A percentile compares a stretch with the other conserved stretches of the same genome.
phyloP scores from a whole-genome alignment of 92 coral and sea anemone genomes.

The Umimayanthus kanabou region DNA sequence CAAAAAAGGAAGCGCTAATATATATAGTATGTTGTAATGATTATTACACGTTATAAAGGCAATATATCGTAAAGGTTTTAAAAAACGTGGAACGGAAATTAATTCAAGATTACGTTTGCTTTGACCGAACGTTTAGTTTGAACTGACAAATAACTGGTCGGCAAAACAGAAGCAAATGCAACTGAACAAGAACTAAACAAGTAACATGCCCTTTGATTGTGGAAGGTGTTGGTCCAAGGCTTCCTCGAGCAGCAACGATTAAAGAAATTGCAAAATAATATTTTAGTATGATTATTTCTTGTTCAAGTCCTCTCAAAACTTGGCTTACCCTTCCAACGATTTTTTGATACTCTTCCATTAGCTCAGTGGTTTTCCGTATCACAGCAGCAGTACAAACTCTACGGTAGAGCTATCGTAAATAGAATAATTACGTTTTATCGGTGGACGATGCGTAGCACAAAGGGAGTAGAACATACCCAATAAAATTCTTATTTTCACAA shows the following conservation, averaged over 20 bases:
- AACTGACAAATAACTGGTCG: not conserved
- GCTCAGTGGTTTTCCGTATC: no score
- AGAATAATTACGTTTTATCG: not conserved
- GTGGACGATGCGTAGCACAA: not conserved
- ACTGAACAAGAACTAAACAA: not conserved
- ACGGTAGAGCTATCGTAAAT: not conserved
- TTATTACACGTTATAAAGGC: no score
- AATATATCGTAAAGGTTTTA: not conserved
- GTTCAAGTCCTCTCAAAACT: not conserved
- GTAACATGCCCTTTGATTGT: not conserved
- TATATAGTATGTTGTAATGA: no score
- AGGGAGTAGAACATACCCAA: not conserved
- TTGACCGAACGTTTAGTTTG: not conserved
- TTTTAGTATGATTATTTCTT: no score
- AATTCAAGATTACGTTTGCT: not conserved
- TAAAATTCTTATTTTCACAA: not conserved
- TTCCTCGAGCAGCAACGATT: not conserved
- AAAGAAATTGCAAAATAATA: not conserved
- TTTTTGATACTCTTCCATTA: not conserved
- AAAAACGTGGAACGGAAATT: not conserved
- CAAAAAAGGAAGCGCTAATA: not conserved
- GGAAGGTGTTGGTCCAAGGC: no score
- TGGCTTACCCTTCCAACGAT: not conserved
- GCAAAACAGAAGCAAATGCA: not conserved
- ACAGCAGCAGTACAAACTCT: not conserved